A percentile compares a stretch with the other conserved stretches of the same genome.
phyloP scores from a whole-genome alignment of 2,888 invertebrate species.

The Schizotus pectinicornis region DNA sequence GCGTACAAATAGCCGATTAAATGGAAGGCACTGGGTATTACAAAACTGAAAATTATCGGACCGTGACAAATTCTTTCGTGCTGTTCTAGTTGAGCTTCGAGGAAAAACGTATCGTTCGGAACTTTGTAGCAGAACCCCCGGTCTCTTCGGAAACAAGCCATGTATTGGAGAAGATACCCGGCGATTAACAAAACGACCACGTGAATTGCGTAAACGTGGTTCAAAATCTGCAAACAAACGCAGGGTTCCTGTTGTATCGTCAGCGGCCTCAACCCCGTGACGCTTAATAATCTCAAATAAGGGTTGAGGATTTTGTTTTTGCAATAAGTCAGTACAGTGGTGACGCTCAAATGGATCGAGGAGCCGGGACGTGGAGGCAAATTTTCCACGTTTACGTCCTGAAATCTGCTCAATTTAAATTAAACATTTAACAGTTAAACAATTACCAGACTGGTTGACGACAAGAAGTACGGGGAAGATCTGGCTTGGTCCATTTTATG shows the following conservation, averaged over 20 bases:
- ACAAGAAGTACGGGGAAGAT: slow-evolving; percentile 7
- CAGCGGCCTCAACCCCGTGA: slow-evolving; percentile 78
- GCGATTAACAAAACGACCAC: slow-evolving; percentile 70
- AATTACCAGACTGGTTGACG: slow-evolving; percentile 17
- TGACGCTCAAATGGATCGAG: slow-evolving; percentile 70
- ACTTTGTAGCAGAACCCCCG: slow-evolving; percentile 71
- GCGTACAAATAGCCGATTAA: slow-evolving; percentile 76
- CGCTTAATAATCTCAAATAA: slow-evolving; percentile 74
- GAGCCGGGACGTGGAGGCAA: slow-evolving; percentile 1
- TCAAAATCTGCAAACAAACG: slow-evolving; percentile 66
- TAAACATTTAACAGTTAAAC: neutral
- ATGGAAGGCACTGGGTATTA: slow-evolving; percentile 76
- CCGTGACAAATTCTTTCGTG: slow-evolving; percentile 73
- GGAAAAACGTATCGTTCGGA: slow-evolving; percentile 24
- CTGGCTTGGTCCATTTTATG: slow-evolving; percentile 7
- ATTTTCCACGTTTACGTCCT: slow-evolving; percentile 15
- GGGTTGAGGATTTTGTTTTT: slow-evolving; percentile 82
- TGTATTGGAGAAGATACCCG: slow-evolving; percentile 79
- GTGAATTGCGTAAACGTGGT: slow-evolving; percentile 72
- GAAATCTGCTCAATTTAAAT: neutral
- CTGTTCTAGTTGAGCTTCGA: slow-evolving; percentile 19
- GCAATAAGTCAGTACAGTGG: slow-evolving; percentile 80
- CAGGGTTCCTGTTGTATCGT: slow-evolving; percentile 67
- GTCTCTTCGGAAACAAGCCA: slow-evolving; percentile 77
- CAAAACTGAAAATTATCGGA: slow-evolving; percentile 73